phyloP scores from a whole-genome alignment of 2,888 invertebrate genomes.

The Macrosoma leucophasiata region DNA sequence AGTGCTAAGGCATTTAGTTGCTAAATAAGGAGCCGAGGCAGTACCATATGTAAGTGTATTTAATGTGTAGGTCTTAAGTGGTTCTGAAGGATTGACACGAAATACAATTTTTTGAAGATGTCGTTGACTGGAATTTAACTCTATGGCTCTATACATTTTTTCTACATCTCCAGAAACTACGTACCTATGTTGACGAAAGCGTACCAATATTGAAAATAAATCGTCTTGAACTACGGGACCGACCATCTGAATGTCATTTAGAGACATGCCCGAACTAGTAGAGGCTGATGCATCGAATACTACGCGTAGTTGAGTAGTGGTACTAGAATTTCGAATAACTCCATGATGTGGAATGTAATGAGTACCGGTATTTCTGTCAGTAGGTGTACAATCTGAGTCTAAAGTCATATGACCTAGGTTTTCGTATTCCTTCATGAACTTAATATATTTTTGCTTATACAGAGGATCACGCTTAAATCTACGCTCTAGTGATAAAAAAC shows the following conservation, averaged over 20 bases:
- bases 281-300: constrained; percentile 30
- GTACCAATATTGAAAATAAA: constrained; percentile 19
- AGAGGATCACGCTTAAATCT: no score
- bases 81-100: constrained; percentile 12
- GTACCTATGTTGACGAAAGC: constrained; percentile 22
- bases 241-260: constrained; percentile 20
- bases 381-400: no score
- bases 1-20: constrained; percentile 20
- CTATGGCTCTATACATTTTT: constrained; percentile 15
- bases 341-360: constrained; percentile 33
- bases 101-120: constrained; percentile 25
- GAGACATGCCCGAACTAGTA: constrained; percentile 21
- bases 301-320: constrained; percentile 26
- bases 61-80: constrained; percentile 18
- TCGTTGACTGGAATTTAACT: constrained; percentile 10
- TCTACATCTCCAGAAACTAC: constrained; percentile 20
- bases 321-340: constrained; percentile 22
- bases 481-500: no score
- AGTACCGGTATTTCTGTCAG: no score
- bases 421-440: constrained; percentile 12
- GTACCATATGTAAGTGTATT: constrained; percentile 26
- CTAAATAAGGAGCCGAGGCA: constrained; percentile 24
- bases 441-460: no score
- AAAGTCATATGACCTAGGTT: constrained; percentile 10
- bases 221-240: constrained; percentile 25